Conservation (phyloP, 1,140 invertebrate species). For the Drosophila pruinosa region DNA sequence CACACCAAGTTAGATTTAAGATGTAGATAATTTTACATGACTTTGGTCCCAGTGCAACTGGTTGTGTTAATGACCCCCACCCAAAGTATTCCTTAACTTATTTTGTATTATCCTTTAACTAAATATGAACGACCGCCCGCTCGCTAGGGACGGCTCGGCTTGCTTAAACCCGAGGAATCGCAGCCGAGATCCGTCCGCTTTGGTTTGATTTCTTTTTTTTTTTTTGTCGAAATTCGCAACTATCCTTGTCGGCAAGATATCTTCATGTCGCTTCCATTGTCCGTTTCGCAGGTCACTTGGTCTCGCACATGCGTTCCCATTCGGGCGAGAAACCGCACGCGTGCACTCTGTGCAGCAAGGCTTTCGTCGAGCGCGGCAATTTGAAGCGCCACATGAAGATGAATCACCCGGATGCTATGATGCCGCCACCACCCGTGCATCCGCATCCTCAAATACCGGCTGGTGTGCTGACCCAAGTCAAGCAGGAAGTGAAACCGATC, state of each 20-base stretch:
- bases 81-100: background rate
- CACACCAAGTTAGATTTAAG: background rate
- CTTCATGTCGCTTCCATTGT: slow-evolving; percentile 75
- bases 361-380: slow-evolving; percentile 90
- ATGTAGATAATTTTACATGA: background rate
- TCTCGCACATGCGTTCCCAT: slow-evolving; percentile 94
- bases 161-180: too few species aligned
- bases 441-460: slow-evolving; percentile 82
- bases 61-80: background rate
- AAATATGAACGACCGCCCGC: background rate
- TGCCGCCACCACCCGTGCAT: slow-evolving; percentile 81
- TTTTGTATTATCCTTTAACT: background rate
- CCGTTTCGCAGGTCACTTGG: slow-evolving; percentile 87
- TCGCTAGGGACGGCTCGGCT: background rate
- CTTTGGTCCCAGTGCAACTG: background rate
- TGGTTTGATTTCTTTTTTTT: slow-evolving; percentile 8
- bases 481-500: slow-evolving; percentile 82
- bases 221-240: slow-evolving; percentile 34
- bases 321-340: slow-evolving; percentile 92
- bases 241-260: slow-evolving; percentile 40
- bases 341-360: slow-evolving; percentile 90
- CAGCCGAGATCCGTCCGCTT: background rate
- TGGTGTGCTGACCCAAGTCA: slow-evolving; percentile 79
- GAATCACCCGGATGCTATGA: slow-evolving; percentile 82
- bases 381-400: slow-evolving; percentile 86